Base-by-base conservation (phyloP, 2,113 vertebrate species). In the Dipodomys ordii region DNA sequence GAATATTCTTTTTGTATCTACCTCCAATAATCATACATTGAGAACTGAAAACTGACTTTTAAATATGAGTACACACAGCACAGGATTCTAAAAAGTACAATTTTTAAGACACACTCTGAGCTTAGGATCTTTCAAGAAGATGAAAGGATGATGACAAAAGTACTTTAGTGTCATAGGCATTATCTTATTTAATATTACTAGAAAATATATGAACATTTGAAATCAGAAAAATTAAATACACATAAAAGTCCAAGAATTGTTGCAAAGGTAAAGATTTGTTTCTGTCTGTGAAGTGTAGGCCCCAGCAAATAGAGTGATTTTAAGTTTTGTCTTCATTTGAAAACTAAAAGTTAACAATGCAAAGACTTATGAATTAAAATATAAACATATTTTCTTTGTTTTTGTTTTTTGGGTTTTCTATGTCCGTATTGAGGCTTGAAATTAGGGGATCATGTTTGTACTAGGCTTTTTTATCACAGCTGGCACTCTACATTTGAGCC, bases 291-390 rank as follows among this genome's bases (percentile, higher is more conserved):
- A 94, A 20, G 2, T 9, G 49, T 28, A 46, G 53, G 68, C 3
- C 46, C 0, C 0, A 78, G 32, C 30, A 92, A 60, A 84, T 1
- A 90, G 3, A 10, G 83, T 91, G 22, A 15, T 39, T 64, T 87
- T 71, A 67, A 53, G 22, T 80, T 81, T 87, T 78, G n/a, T 77
- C 32, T 95, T 88, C 44, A 83, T 27, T 32, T 3, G 78, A 77
- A 30, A 93, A 93, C 83, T 30, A 44, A 94, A 87, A 91, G 44
- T 71, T 67, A 91, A 95, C 91, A 95, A 65, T 60, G 28, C 30
- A 79, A 60, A 12, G 30, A 78, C 19, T 32, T 65, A 32, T 67
- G 22, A 32, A 81, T 90, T 94, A 73, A 94, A 87, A 79, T 68
- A 81, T 65, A 49, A 74, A 44, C 19, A 69, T 44, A 60, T 1